Conservation (phyloP, 2,797 vertebrate genomes). For the Danio aesculapii region DNA sequence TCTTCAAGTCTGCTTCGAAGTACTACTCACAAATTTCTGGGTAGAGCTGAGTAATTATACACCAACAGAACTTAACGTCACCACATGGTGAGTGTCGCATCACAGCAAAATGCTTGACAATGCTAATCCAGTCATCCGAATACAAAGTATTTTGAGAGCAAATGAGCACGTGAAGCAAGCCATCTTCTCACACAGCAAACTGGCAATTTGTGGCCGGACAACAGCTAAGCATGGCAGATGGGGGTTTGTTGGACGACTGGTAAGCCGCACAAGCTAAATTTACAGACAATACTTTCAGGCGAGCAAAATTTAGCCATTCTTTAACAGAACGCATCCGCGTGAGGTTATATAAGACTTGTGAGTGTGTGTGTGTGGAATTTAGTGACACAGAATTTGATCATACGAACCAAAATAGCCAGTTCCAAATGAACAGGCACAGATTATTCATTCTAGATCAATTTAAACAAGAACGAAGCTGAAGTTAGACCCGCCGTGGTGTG, state of each 20-base stretch:
- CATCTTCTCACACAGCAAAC: constrained; percentile 16
- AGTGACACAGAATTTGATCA: background rate
- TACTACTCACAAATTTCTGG: background rate
- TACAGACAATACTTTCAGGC: background rate
- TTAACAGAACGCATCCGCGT: background rate
- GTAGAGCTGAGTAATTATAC: background rate
- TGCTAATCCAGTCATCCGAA: background rate
- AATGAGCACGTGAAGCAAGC: background rate
- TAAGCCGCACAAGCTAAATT: background rate
- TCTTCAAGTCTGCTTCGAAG: background rate
- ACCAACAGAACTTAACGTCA: background rate
- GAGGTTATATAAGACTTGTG: background rate
- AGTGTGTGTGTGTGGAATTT: background rate
- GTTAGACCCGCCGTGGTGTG: background rate
- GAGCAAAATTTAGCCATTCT: background rate
- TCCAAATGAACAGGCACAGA: background rate
- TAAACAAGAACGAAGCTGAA: background rate
- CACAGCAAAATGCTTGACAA: background rate
- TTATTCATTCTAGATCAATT: background rate
- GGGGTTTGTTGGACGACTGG: background rate
- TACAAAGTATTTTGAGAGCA: constrained; percentile 1
- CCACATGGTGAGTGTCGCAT: background rate
- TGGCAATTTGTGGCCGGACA: background rate
- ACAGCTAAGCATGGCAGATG: background rate
- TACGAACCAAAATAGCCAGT: background rate